A percentile compares a stretch with the other conserved stretches of the same genome.
These are phyloP conservation scores for Batillaria attramentaria DNA, from an alignment of 1,140 invertebrate species.

Conservation along the genomic window DNA sequence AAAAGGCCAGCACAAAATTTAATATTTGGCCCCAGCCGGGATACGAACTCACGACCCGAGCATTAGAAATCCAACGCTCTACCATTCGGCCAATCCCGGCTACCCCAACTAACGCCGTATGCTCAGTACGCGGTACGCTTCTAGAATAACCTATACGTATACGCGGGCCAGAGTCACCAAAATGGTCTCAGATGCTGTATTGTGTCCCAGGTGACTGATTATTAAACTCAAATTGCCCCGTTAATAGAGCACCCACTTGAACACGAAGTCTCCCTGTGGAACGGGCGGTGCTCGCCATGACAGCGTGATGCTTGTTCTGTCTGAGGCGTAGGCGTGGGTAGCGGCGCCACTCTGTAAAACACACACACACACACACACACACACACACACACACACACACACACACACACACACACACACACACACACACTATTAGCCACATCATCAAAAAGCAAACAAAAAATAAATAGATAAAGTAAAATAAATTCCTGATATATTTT, in stretches of 20 bases:
- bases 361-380: slow-evolving; percentile 2
- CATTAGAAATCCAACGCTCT: neutral
- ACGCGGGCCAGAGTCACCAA: neutral
- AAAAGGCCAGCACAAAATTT: no score
- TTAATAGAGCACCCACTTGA: neutral
- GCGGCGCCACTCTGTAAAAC: neutral
- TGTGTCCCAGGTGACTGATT: no score
- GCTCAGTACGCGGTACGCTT: neutral
- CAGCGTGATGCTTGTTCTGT: neutral
- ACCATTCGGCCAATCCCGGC: neutral
- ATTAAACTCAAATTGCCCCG: no score
- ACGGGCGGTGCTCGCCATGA: neutral
- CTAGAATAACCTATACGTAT: neutral
- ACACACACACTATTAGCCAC: neutral
- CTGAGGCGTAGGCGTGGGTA: neutral
- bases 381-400: neutral
- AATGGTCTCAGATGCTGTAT: neutral
- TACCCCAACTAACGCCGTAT: neutral
- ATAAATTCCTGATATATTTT: no score
- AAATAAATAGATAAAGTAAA: no score
- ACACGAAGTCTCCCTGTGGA: neutral
- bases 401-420: neutral
- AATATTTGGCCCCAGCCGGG: no score
- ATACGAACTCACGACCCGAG: no score
- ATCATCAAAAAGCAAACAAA: no score